Conservation (phyloP, 2,797 vertebrate species). For the Phalloptychus januarius region DNA sequence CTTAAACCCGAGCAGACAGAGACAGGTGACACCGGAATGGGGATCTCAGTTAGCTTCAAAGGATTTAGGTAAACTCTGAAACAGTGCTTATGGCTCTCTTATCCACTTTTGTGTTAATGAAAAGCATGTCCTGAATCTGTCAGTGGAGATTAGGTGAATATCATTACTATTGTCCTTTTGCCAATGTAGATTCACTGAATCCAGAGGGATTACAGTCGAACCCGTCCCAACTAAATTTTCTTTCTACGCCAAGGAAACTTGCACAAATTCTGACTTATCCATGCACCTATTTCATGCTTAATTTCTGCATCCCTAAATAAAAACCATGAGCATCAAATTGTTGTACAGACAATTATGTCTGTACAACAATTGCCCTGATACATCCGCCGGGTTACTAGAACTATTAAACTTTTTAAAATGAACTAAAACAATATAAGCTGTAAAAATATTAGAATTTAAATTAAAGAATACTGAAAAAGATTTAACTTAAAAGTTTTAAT, state of each 20-base stretch:
- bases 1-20: constrained; percentile 71
- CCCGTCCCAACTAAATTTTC: constrained; percentile 69
- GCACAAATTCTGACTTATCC: constrained; percentile 60
- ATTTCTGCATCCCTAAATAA: constrained; percentile 11
- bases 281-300: constrained; percentile 44
- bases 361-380: constrained; percentile 5
- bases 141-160: constrained; percentile 93
- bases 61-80: constrained; percentile 92
- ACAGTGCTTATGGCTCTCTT: constrained; percentile 91
- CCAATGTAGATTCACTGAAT: constrained; percentile 86
- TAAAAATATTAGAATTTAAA: too few species aligned
- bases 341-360: neutral
- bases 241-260: constrained; percentile 63
- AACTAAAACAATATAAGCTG: too few species aligned
- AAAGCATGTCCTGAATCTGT: constrained; percentile 97
- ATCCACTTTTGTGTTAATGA: constrained; percentile 94
- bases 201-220: constrained; percentile 79
- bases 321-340: neutral
- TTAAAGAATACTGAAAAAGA: too few species aligned
- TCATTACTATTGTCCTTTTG: constrained; percentile 93
- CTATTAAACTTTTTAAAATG: too few species aligned
- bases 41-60: constrained; percentile 86
- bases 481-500: too few species aligned
- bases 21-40: constrained; percentile 67
- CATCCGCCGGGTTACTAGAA: too few species aligned